phyloP scores from a whole-genome alignment of 1,140 invertebrate species.

The Steinernema feltiae region DNA sequence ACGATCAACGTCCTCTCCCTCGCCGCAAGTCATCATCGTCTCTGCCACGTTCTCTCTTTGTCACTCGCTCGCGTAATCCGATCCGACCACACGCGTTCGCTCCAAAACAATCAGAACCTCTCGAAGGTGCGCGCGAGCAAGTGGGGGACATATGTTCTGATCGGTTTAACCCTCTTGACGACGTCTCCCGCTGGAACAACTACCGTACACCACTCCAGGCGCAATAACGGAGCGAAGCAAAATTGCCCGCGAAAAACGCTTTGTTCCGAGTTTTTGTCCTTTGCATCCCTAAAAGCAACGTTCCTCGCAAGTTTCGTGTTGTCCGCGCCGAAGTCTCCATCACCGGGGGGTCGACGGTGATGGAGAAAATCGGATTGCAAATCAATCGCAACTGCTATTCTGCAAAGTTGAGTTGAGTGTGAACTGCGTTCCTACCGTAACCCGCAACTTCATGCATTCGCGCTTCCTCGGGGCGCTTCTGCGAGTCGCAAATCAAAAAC shows the following conservation, averaged over 20 bases:
- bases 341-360: no score
- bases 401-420: background rate
- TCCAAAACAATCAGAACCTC: constrained; percentile 5
- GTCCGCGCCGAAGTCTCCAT: no score
- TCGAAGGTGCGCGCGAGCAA: constrained; percentile 5
- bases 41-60: no score
- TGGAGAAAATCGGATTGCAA: background rate
- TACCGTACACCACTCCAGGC: background rate
- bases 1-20: background rate
- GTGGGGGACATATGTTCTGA: background rate
- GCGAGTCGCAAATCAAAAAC: no score
- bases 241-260: background rate
- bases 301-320: no score
- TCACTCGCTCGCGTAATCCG: background rate
- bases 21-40: background rate
- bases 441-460: no score
- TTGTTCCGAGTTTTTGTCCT: background rate
- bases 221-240: background rate
- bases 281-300: no score
- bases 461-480: no score
- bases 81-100: background rate
- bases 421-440: no score
- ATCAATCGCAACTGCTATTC: background rate
- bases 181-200: background rate
- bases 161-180: background rate